These are phyloP conservation scores for Lamellibrachia columna DNA, from an alignment of 2,888 invertebrate species.

Conservation along the genomic window DNA sequence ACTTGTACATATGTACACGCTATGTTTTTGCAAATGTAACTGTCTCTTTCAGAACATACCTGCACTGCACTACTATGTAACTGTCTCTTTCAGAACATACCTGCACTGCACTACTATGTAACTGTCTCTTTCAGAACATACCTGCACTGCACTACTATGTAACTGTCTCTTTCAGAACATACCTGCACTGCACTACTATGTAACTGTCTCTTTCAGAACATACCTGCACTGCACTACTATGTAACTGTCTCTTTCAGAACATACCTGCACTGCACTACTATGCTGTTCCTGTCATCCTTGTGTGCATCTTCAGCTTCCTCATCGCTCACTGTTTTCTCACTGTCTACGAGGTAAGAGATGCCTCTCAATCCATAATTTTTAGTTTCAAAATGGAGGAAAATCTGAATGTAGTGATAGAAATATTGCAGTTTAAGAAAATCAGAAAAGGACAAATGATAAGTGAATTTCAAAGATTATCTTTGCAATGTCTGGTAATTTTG, in stretches of 20 bases:
- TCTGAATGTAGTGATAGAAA: background rate
- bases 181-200: conserved; percentile 52
- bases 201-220: conserved; percentile 73
- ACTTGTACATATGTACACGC: background rate
- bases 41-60: background rate
- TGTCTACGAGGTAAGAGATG: conserved; percentile 81
- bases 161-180: conserved; percentile 30
- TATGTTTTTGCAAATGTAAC: background rate
- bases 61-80: background rate
- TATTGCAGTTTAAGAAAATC: background rate
- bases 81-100: background rate
- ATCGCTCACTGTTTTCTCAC: conserved; percentile 93
- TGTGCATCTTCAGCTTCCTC: conserved; percentile 85
- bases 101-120: no score
- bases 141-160: no score
- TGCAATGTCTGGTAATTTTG: background rate
- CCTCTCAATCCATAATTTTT: background rate
- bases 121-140: no score
- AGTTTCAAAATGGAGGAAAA: background rate
- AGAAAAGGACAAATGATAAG: background rate
- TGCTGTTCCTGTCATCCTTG: conserved; percentile 80
- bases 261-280: conserved; percentile 50
- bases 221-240: no score
- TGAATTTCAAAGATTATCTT: background rate
- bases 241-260: conserved; percentile 28